Evolutionary conservation across 2,888 invertebrate genomes (phyloP).

Genomic region (Alitta virens): DNA sequence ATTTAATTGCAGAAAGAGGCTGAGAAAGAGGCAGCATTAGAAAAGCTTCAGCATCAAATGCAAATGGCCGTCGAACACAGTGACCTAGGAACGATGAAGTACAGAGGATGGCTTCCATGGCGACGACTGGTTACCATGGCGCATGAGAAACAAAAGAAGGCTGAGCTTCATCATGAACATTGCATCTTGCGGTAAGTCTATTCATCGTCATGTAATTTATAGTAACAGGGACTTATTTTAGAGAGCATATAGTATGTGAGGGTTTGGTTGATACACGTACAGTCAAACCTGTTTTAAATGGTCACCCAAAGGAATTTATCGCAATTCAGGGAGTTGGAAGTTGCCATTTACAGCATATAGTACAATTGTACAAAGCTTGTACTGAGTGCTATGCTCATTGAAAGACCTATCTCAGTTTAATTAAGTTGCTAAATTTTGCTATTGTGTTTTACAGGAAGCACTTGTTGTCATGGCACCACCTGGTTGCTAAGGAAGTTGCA

Average conservation of each 20-base stretch:
- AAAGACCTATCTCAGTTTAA: too few species aligned
- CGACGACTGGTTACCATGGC: conserved; percentile 31
- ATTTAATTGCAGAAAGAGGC: conserved; percentile 36
- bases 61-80: conserved; percentile 42
- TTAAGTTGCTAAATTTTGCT: too few species aligned
- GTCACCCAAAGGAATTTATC: too few species aligned
- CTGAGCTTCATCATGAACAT: conserved; percentile 26
- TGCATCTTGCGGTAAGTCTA: not conserved
- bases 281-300: too few species aligned
- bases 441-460: conserved; percentile 35
- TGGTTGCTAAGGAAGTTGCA: conserved; percentile 32
- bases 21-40: conserved; percentile 35
- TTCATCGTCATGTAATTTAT: too few species aligned
- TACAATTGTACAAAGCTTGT: too few species aligned
- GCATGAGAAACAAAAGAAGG: conserved; percentile 32
- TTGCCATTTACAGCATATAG: too few species aligned
- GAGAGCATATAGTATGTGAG: too few species aligned
- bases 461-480: conserved; percentile 35
- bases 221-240: too few species aligned
- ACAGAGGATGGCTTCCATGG: conserved; percentile 34
- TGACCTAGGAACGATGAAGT: conserved; percentile 37
- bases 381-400: too few species aligned
- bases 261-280: too few species aligned
- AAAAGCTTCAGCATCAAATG: conserved; percentile 33
- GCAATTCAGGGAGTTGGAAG: too few species aligned